Percentiles rank a stretch among this genome's conserved stretches.
These are phyloP conservation scores for Ataeniobius toweri DNA, from an alignment of 2,797 vertebrate species.

Conservation along the genomic window DNA sequence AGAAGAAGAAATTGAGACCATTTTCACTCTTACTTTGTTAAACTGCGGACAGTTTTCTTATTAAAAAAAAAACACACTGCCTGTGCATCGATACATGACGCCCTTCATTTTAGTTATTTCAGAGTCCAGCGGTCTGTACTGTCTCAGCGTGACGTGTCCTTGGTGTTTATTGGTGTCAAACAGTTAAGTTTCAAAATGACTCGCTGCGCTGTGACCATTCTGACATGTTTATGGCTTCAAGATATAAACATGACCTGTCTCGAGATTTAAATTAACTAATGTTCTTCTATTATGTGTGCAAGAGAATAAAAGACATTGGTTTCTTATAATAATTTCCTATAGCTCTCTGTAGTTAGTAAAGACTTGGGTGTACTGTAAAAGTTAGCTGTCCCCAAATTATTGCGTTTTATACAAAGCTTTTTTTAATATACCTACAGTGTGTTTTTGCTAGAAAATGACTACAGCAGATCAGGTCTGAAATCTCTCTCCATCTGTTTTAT, in stretches of 20 bases:
- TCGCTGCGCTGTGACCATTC: not conserved
- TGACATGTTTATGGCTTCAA: not conserved
- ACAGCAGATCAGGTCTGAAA: slow-evolving; percentile 25
- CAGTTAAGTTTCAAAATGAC: not conserved
- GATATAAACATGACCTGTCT: not conserved
- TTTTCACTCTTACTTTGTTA: not conserved
- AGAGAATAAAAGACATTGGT: not conserved
- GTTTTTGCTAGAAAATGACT: not conserved
- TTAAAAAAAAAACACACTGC: too few relatives aligned
- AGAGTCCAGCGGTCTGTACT: not conserved
- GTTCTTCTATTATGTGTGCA: not conserved
- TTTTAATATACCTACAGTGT: slow-evolving; percentile 18
- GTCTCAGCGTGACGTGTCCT: not conserved
- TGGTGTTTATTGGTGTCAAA: not conserved
- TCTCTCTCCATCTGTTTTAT: slow-evolving; percentile 48
- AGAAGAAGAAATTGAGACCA: not conserved
- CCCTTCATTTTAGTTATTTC: not conserved
- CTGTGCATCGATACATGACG: not conserved
- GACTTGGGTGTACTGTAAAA: too few relatives aligned
- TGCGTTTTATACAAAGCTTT: not conserved
- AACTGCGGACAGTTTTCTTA: not conserved
- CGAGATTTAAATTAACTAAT: not conserved
- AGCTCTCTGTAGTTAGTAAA: too few relatives aligned
- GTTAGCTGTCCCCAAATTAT: not conserved
- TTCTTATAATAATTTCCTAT: too few relatives aligned